Base-by-base conservation (phyloP, 2,113 vertebrate genomes). In the Loxodonta africana region DNA sequence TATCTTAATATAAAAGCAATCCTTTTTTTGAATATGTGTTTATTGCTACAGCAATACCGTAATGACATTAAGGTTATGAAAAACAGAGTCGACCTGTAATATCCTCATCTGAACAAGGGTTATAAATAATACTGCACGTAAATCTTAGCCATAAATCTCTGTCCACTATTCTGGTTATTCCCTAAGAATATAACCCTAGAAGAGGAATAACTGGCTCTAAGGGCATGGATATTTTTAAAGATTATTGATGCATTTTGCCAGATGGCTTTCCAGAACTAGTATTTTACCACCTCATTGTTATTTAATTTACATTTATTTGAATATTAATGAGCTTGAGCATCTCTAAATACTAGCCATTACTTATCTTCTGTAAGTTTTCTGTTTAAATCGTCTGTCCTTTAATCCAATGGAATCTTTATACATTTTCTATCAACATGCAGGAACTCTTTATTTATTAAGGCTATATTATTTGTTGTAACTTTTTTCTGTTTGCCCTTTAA, bases 1-100 rank as follows among this genome's bases (percentile, higher is more conserved):
- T 37, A 76, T 96, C 91, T 83, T 83, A 91, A 96, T 90, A 91
- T 17, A 81, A 73, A 93, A 94, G 96, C n/a, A 60, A 96, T 57
- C 26, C 20, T 15, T 94, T 18, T 53, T 2, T 18, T 62, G 18
- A 74, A 20, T 83, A 51, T 53, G 20, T 83, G 48, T 69, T 94
- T 93, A 28, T 89, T 94, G 83, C 69, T 73, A 48, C 91, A 65
- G 69, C 71, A 71, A 91, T 89, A 73, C 20, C 28, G 10, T 77
- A 85, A 91, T 2, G 33, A 69, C 60, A 83, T 77, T 89, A 89
- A 91, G 80, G 26, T 86, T 88, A 89, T 26, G 63, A 71, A 93
- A 90, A 88, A 23, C 53, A 80, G 91, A 92, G 91, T 48, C 73
- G 62, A 46, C 15, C 86, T 77, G 25, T 4, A 69, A 33, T 41